These are phyloP conservation scores for Drosophila kepulauana DNA, from an alignment of 1,140 invertebrate genomes.

Conservation along the genomic window DNA sequence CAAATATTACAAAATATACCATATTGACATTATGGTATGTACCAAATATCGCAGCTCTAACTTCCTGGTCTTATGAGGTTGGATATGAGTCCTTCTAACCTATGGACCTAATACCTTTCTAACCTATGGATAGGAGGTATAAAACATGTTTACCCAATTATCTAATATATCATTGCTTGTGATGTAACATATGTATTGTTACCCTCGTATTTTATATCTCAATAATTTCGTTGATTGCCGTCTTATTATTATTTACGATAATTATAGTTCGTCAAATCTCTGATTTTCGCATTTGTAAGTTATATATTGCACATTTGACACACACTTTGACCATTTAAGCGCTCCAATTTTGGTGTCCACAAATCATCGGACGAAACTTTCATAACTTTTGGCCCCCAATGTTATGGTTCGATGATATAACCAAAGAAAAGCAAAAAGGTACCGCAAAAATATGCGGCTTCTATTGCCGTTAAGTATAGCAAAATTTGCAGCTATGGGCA, in stretches of 20 bases:
- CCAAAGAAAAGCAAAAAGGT: slow-evolving; percentile 18
- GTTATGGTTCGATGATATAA: slow-evolving; percentile 25
- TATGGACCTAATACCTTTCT: no score
- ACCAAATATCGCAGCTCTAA: no score
- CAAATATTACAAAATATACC: no score
- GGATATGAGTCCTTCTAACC: no score
- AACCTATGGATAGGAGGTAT: no score
- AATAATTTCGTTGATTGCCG: not conserved
- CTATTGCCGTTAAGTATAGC: slow-evolving; percentile 30
- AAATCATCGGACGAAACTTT: slow-evolving; percentile 54
- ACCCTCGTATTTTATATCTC: not conserved
- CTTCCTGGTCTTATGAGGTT: no score
- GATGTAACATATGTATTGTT: not conserved
- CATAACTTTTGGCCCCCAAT: slow-evolving; percentile 28
- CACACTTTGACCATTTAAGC: slow-evolving; percentile 26
- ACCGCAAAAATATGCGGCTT: slow-evolving; percentile 30
- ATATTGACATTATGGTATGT: no score
- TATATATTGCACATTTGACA: slow-evolving; percentile 16
- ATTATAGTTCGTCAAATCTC: slow-evolving; percentile 9
- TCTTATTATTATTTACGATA: not conserved
- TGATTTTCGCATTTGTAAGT: not conserved
- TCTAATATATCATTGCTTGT: not conserved
- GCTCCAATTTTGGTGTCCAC: slow-evolving; percentile 44
- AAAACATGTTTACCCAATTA: no score
- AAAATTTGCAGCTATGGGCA: slow-evolving; percentile 41